Evolutionary conservation across 1,140 invertebrate species (phyloP).

Genomic region (Bombus cullumanus): DNA sequence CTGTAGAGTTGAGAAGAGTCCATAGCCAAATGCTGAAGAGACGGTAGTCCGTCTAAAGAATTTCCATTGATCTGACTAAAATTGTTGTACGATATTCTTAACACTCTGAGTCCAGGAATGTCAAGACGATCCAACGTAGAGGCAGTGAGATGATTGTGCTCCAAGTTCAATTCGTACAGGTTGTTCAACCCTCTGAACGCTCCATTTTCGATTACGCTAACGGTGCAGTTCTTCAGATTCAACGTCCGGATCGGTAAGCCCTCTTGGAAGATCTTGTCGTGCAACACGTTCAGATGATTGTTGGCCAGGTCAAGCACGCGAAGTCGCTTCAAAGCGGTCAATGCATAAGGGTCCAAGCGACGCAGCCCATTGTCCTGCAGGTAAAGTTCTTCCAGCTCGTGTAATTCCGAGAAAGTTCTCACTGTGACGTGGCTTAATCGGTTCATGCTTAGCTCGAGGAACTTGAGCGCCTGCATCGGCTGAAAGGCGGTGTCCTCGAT

Average conservation of each 20-base stretch:
- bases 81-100: constrained; percentile 90
- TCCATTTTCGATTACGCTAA: constrained; percentile 85
- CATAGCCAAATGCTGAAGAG: constrained; percentile 88
- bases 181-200: constrained; percentile 87
- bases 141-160: constrained; percentile 88
- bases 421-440: constrained; percentile 86
- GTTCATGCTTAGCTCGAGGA: constrained; percentile 91
- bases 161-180: constrained; percentile 88
- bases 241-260: constrained; percentile 84
- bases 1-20: constrained; percentile 87
- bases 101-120: constrained; percentile 88
- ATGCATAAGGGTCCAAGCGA: constrained; percentile 84
- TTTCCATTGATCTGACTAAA: constrained; percentile 87
- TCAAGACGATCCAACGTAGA: constrained; percentile 88
- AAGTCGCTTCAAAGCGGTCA: constrained; percentile 85
- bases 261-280: constrained; percentile 86
- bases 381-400: constrained; percentile 87
- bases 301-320: constrained; percentile 86
- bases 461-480: constrained; percentile 89
- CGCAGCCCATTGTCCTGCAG: constrained; percentile 85
- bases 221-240: constrained; percentile 86
- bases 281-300: constrained; percentile 84
- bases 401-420: constrained; percentile 87
- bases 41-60: constrained; percentile 89
- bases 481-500: constrained; percentile 92